Conservation (phyloP, 30 jellyfish, hydroid and myxozoan species). For the Aurelia aurita region DNA sequence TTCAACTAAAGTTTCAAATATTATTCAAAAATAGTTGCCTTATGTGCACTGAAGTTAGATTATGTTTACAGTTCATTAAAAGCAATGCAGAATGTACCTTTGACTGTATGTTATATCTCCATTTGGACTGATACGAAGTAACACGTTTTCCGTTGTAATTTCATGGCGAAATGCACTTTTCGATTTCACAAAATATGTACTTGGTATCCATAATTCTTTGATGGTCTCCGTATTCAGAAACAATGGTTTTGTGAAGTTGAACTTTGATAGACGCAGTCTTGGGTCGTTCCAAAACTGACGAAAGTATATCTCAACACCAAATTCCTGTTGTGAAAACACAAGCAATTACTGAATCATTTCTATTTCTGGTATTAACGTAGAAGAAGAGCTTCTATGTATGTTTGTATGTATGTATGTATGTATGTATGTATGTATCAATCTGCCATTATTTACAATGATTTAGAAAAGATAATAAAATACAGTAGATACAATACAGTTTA, state of each 20-base stretch:
- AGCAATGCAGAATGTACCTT: constrained; percentile 19
- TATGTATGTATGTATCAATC: no score
- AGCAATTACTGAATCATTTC: no score
- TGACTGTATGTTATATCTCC: constrained; percentile 79
- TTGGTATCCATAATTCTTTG: constrained; percentile 72
- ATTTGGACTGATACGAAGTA: constrained; percentile 69
- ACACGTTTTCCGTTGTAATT: constrained; percentile 70
- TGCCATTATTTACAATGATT: no score
- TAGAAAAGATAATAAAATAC: no score
- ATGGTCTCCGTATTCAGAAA: constrained; percentile 61
- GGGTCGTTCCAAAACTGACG: constrained; percentile 83
- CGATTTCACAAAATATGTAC: constrained; percentile 75
- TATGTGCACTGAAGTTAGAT: no score
- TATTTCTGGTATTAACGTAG: no score
- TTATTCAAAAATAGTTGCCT: no score
- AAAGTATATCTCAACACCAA: constrained; percentile 71
- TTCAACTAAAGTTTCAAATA: no score
- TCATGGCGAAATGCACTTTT: constrained; percentile 66
- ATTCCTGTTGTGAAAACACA: constrained; percentile 25
- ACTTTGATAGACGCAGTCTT: constrained; percentile 58
- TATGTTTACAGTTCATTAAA: no score
- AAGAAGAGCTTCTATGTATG: no score
- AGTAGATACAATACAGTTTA: no score
- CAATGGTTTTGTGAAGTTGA: constrained; percentile 52
- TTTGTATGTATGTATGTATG: no score